Evolutionary conservation across 1,140 invertebrate species (phyloP).

Genomic region (Cardiocondyla obscurior): DNA sequence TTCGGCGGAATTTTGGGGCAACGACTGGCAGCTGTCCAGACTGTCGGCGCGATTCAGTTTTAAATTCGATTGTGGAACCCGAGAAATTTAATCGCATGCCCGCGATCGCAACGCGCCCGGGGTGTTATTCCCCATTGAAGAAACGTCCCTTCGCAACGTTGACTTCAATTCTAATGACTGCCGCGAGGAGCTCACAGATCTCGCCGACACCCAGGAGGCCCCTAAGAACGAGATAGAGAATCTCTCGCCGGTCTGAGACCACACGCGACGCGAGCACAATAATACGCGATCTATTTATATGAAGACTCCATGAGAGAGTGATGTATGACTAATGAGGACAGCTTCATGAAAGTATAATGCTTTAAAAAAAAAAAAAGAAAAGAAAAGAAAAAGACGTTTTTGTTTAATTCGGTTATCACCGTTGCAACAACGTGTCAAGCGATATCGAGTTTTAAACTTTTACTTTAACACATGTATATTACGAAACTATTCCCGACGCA

Average conservation of each 20-base stretch:
- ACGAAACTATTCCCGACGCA: background rate
- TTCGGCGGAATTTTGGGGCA: slow-evolving; percentile 29
- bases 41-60: slow-evolving; percentile 52
- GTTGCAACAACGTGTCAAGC: background rate
- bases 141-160: background rate
- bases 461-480: too few relatives aligned
- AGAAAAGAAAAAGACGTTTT: background rate
- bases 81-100: slow-evolving; percentile 31
- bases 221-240: background rate
- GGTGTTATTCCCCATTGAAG: background rate
- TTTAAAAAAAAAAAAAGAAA: too few relatives aligned
- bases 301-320: background rate
- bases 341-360: background rate
- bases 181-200: slow-evolving; percentile 1
- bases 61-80: slow-evolving; percentile 58
- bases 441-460: too few relatives aligned
- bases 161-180: slow-evolving; percentile 28
- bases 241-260: background rate
- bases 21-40: slow-evolving; percentile 64
- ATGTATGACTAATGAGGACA: background rate
- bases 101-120: background rate
- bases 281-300: slow-evolving; percentile 34
- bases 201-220: background rate
- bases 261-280: slow-evolving; percentile 19
- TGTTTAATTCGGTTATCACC: background rate